These are phyloP conservation scores for Lordiphosa fenestrarum DNA, from an alignment of 2,888 invertebrate genomes.

Conservation along the genomic window DNA sequence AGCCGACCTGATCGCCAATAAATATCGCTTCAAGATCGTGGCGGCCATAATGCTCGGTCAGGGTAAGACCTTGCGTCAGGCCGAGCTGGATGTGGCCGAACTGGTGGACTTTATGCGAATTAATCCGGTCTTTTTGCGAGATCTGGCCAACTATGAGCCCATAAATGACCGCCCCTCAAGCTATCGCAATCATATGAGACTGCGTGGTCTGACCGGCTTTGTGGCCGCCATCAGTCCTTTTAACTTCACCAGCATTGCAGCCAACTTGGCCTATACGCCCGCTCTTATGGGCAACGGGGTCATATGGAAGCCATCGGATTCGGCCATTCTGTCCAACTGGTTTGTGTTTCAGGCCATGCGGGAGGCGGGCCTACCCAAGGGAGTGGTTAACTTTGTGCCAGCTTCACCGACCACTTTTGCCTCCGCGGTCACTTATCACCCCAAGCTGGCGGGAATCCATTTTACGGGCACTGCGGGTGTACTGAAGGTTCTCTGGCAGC, in stretches of 20 bases:
- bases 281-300: slow-evolving; percentile 95
- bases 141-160: slow-evolving; percentile 92
- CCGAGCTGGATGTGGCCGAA: slow-evolving; percentile 97
- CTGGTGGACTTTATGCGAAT: slow-evolving; percentile 95
- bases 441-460: slow-evolving; percentile 93
- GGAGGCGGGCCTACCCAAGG: slow-evolving; percentile 97
- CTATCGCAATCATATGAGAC: slow-evolving; percentile 89
- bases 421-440: slow-evolving; percentile 89
- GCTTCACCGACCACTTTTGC: slow-evolving; percentile 96
- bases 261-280: slow-evolving; percentile 94
- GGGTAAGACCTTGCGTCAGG: slow-evolving; percentile 94
- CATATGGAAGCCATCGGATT: slow-evolving; percentile 98
- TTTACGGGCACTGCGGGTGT: slow-evolving; percentile 98
- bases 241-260: slow-evolving; percentile 99
- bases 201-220: slow-evolving; percentile 96
- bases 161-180: slow-evolving; percentile 87
- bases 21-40: slow-evolving; percentile 92
- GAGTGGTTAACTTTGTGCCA: slow-evolving; percentile 98
- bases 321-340: slow-evolving; percentile 97
- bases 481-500: slow-evolving; percentile 93
- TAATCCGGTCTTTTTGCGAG: slow-evolving; percentile 89
- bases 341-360: slow-evolving; percentile 93
- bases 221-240: slow-evolving; percentile 98
- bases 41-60: slow-evolving; percentile 98
- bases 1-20: slow-evolving; percentile 92